Evolutionary conservation across 2,797 vertebrate species (phyloP).

Genomic region (Microctenopoma stevenorrisi): DNA sequence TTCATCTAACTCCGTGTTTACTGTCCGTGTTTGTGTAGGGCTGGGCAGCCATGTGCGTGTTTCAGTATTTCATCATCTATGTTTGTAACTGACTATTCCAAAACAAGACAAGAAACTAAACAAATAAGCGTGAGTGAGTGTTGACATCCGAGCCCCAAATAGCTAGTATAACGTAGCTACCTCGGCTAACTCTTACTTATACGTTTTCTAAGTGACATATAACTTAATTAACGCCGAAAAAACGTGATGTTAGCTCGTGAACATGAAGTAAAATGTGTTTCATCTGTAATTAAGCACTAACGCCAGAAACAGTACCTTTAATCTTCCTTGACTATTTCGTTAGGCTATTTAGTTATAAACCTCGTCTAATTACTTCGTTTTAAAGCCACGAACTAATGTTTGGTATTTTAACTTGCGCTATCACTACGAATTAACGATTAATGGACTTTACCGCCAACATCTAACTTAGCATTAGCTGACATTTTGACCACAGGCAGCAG

Average conservation of each 20-base stretch:
- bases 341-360: background rate
- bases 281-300: background rate
- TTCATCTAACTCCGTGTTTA: background rate
- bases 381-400: background rate
- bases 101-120: background rate
- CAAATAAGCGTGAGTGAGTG: background rate
- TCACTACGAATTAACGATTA: background rate
- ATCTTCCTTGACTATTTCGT: background rate
- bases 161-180: too few species aligned
- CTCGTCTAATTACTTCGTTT: background rate
- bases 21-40: constrained; percentile 1
- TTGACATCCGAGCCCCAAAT: too few species aligned
- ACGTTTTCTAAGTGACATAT: too few species aligned
- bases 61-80: background rate
- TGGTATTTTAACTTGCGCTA: background rate
- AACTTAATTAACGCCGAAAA: background rate
- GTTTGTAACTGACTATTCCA: background rate
- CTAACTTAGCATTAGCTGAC: background rate
- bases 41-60: background rate
- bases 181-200: background rate
- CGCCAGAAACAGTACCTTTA: background rate
- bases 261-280: background rate
- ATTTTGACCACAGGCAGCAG: background rate
- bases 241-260: background rate
- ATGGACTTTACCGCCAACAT: background rate